Evolutionary conservation across 2,797 vertebrate species (phyloP), one percentile per base, ranked within the genome.

Genomic region (Etheostoma nigrum): DNA sequence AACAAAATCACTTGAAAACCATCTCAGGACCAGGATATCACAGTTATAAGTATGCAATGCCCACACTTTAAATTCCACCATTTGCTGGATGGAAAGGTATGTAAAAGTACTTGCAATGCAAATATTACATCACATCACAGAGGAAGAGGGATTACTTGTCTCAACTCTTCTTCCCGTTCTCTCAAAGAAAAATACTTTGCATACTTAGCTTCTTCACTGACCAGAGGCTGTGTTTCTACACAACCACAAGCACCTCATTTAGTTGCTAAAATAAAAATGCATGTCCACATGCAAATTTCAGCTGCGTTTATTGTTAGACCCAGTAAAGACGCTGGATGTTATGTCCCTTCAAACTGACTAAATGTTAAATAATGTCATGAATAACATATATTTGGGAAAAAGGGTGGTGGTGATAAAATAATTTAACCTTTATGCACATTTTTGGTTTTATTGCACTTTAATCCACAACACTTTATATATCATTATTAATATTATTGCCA

Each of bases 211-310:
- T 61, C 64, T 52, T 72, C 44, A 25, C 47, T 48, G 47, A 73
- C 81, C 68, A 59, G 36, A 72, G 57, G 67, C 66, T 67, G 11
- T 57, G 57, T 86, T 86, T 76, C 36, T 16, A 44, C 51, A 21
- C 47, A 74, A 21, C 25, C 58, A 67, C 25, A 53, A 60, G 30
- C 40, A 27, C 49, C 64, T 57, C 48, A 44, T 83, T 67, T 76
- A 72, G 76, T 54, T 40, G 66, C 67, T 78, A 16, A 64, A 70
- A 76, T 76, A 69, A 83, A 88, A 72, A 76, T 63, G 23, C 16
- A 76, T 63, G 51, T 59, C 42, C 4, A 65, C n/a, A 23, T 66
- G 47, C 27, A 63, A 25, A 58, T 65, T 79, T 78, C 45, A 30
- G 70, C 27, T 73, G 58, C 30, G 51, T 45, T 23, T 51, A 52